A percentile compares a stretch with the other conserved stretches of the same genome.
These are phyloP conservation scores for Macrocentrus cingulum DNA, from an alignment of 1,140 invertebrate species.

Conservation along the genomic window DNA sequence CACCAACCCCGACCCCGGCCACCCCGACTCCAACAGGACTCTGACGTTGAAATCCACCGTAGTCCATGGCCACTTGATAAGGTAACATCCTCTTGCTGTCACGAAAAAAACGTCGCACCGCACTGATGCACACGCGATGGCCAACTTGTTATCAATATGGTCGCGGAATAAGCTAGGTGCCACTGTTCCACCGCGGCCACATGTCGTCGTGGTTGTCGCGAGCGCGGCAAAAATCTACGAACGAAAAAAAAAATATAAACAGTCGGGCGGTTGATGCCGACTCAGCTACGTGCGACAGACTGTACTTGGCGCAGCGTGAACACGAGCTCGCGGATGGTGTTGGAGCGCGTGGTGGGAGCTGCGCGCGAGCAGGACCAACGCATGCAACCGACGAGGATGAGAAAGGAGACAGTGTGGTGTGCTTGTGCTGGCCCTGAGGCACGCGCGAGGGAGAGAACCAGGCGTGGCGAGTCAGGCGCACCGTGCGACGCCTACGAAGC, in stretches of 20 bases:
- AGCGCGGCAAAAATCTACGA: no score
- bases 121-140: background rate
- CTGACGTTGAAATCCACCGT: slow-evolving; percentile 77
- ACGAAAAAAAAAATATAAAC: background rate
- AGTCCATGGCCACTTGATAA: slow-evolving; percentile 88
- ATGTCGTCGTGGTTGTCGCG: no score
- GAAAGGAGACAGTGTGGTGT: slow-evolving; percentile 7
- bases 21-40: slow-evolving; percentile 67
- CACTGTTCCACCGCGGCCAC: no score
- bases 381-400: background rate
- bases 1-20: slow-evolving; percentile 61
- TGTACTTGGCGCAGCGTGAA: slow-evolving; percentile 7
- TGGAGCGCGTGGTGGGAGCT: background rate
- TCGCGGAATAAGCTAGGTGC: no score
- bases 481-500: slow-evolving; percentile 13
- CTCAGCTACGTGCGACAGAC: slow-evolving; percentile 24
- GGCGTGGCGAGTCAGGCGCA: slow-evolving; percentile 24
- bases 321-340: background rate
- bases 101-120: slow-evolving; percentile 13
- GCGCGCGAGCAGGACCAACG: no score
- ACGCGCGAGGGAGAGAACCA: slow-evolving; percentile 3
- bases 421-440: slow-evolving; percentile 6
- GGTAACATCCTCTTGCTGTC: slow-evolving; percentile 70
- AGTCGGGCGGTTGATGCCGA: slow-evolving; percentile 24
- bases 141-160: background rate